Base-by-base conservation (phyloP, 2,797 vertebrate species). In the Semaprochilodus insignis region DNA sequence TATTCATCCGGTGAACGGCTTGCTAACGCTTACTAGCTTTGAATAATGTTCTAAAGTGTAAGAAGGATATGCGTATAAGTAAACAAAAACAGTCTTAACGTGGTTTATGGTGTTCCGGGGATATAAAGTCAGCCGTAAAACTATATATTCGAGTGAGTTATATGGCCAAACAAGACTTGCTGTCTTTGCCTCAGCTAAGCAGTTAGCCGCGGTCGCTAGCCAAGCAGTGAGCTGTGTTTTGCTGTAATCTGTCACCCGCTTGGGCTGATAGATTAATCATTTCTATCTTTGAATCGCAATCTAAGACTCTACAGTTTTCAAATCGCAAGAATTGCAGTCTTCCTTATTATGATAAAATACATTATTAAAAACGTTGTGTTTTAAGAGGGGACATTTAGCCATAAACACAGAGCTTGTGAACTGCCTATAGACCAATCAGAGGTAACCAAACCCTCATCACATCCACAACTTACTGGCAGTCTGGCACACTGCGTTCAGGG, bases 231-330 rank as follows among this genome's bases (percentile, higher is more conserved):
- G 86, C 87, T 87, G 87, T 67, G 71, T 86, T 91, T 85, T 89
- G 67, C 83, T 92, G 88, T 40, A 87, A 74, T 67, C 87, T 89
- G 92, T 89, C 91, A 93, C 84, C 90, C 90, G 75, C 31, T 31
- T 31, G 31, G 31, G 31, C 31, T 31, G 31, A 31, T 31, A 31
- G 31, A 31, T n/a, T n/a, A n/a, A n/a, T n/a, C n/a, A n/a, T n/a
- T n/a, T n/a, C n/a, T n/a, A n/a, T n/a, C n/a, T n/a, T n/a, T n/a
- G n/a, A n/a, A n/a, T n/a, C n/a, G n/a, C n/a, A n/a, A 31, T 31
- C 31, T 31, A 31, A 31, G 31, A 31, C 1, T 31, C 31, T 31
- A 31, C 31, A 31, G 31, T 31, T 31, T 31, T 31, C 31, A 31
- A 31, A 31, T 31, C 31, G 31, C 31, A 31, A 3, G 31, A 31